A percentile compares a stretch with the other conserved stretches of the same genome.
phyloP scores from a whole-genome alignment of 2,797 vertebrate genomes.

The Selene dorsalis region DNA sequence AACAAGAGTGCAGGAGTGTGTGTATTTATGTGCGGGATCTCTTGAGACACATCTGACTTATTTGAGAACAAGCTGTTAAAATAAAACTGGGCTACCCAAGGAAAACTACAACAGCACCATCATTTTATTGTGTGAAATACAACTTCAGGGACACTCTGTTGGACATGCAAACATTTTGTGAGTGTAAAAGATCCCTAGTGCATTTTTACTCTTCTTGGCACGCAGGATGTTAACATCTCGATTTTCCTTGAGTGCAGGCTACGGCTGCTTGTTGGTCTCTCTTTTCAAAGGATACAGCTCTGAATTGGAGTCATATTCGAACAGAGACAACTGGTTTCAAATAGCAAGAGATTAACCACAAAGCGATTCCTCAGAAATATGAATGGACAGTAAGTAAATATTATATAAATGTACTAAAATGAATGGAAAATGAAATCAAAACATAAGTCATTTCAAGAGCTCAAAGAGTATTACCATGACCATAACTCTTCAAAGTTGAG shows the following conservation, averaged over 20 bases:
- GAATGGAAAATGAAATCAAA: conserved; percentile 43
- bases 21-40: conserved; percentile 37
- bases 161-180: conserved; percentile 38
- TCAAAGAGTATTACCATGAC: conserved; percentile 10
- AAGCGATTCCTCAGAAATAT: conserved; percentile 23
- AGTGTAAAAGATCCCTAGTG: conserved; percentile 45
- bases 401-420: conserved; percentile 14
- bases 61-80: conserved; percentile 64
- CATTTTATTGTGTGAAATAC: conserved; percentile 55
- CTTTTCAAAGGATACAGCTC: conserved; percentile 11
- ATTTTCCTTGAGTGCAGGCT: not conserved
- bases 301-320: conserved; percentile 10
- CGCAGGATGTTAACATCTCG: conserved; percentile 23
- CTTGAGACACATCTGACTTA: conserved; percentile 49
- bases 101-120: conserved; percentile 37
- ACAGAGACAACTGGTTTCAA: conserved; percentile 21
- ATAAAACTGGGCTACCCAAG: conserved; percentile 43
- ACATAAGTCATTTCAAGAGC: conserved; percentile 13
- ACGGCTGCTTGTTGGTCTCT: not conserved
- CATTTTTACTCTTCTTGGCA: conserved; percentile 48
- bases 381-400: conserved; percentile 8
- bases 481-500: conserved; percentile 37
- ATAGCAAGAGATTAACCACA: conserved; percentile 20
- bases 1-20: not conserved
- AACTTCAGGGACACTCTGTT: conserved; percentile 45